Conservation (phyloP, 2,888 invertebrate genomes). For the Meganola albula region DNA sequence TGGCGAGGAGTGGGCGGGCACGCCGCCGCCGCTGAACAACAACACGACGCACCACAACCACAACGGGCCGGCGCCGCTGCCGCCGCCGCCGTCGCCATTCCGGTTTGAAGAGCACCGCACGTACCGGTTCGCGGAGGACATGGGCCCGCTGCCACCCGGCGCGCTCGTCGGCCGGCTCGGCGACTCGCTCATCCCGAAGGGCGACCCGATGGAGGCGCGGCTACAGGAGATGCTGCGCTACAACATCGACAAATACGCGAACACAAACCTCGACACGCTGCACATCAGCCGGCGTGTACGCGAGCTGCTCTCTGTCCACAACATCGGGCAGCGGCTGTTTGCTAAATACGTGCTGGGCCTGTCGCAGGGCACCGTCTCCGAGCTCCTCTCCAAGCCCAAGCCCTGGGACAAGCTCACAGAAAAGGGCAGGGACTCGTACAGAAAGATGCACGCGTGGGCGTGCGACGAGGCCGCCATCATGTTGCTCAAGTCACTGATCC, state of each 20-base stretch:
- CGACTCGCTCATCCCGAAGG: conserved; percentile 94
- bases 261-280: conserved; percentile 95
- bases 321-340: conserved; percentile 98
- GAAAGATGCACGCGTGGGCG: conserved; percentile 99
- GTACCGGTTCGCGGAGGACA: conserved; percentile 90
- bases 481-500: conserved; percentile 98
- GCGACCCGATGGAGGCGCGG: conserved; percentile 95
- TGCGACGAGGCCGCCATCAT: conserved; percentile 98
- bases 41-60: conserved; percentile 76
- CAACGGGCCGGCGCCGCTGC: conserved; percentile 69
- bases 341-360: conserved; percentile 98
- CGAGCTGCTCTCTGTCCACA: conserved; percentile 96
- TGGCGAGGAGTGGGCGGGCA: conserved; percentile 71
- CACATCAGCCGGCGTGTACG: conserved; percentile 95
- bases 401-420: conserved; percentile 99
- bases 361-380: conserved; percentile 98
- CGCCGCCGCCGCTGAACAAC: conserved; percentile 74
- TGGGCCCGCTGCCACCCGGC: conserved; percentile 85
- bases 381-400: conserved; percentile 98
- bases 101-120: conserved; percentile 89
- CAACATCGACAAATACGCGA: conserved; percentile 97
- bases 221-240: conserved; percentile 95
- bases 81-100: conserved; percentile 81
- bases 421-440: conserved; percentile 98
- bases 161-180: conserved; percentile 90